These are phyloP conservation scores for Geopemphigus sp. DNA, from an alignment of 1,140 invertebrate genomes.

Conservation along the genomic window DNA sequence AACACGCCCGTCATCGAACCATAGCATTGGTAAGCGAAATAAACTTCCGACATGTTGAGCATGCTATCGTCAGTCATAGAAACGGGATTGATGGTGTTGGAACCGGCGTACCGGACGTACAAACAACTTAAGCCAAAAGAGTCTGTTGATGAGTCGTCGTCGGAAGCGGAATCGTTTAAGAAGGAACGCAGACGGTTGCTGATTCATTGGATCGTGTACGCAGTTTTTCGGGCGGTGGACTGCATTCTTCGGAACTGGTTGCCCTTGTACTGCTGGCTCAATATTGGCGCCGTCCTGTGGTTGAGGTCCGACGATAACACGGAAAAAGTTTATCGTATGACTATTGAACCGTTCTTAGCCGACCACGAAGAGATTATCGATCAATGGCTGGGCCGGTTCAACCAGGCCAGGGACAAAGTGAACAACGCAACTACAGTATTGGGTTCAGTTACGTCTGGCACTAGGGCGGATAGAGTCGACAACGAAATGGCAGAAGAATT, in stretches of 20 bases:
- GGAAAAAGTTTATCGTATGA: neutral
- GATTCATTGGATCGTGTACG: neutral
- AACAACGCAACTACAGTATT: neutral
- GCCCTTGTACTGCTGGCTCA: neutral
- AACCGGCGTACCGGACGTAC: neutral
- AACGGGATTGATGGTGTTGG: neutral
- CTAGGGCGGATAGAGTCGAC: no score
- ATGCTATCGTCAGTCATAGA: neutral
- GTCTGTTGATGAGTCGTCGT: neutral
- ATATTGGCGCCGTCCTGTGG: neutral
- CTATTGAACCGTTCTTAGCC: neutral
- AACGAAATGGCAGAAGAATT: no score
- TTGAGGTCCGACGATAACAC: neutral
- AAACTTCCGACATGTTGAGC: neutral
- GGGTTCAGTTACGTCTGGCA: no score
- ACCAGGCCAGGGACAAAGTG: neutral
- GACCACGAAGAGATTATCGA: neutral
- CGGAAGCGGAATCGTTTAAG: neutral
- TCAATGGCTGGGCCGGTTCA: neutral
- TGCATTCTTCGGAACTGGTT: neutral
- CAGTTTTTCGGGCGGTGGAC: neutral
- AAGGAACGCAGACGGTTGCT: neutral
- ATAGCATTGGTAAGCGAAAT: no score
- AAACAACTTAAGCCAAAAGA: neutral
- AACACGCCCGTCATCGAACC: no score